phyloP scores from a whole-genome alignment of 2,797 vertebrate genomes.

The Anguilla obscura region DNA sequence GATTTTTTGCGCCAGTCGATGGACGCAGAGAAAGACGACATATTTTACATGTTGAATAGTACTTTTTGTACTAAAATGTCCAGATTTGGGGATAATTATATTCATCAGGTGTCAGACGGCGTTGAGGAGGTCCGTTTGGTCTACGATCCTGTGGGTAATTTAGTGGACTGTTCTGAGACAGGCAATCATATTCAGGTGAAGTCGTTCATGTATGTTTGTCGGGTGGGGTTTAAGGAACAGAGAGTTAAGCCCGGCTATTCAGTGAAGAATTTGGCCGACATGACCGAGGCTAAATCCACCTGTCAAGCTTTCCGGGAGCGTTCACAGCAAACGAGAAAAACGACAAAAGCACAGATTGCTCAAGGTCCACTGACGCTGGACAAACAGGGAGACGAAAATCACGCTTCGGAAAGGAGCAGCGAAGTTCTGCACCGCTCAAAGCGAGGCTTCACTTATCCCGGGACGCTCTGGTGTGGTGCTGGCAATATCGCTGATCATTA shows the following conservation, averaged over 20 bases:
- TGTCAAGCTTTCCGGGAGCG: constrained; percentile 57
- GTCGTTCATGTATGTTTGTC: constrained; percentile 68
- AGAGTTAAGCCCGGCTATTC: constrained; percentile 34
- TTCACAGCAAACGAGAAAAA: constrained; percentile 30
- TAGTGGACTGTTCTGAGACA: constrained; percentile 62
- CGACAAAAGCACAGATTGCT: not conserved
- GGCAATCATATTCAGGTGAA: constrained; percentile 59
- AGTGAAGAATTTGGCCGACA: constrained; percentile 53
- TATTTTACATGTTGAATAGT: constrained; percentile 61
- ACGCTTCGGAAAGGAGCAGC: not conserved
- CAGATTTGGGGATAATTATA: constrained; percentile 43
- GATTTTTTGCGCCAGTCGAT: constrained; percentile 53
- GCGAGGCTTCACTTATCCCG: constrained; percentile 81
- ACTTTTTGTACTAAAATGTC: constrained; percentile 67
- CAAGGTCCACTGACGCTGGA: not conserved
- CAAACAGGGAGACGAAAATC: not conserved
- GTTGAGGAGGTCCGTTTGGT: constrained; percentile 64
- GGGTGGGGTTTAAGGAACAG: constrained; percentile 55
- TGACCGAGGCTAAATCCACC: constrained; percentile 59
- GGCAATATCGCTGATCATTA: constrained; percentile 81
- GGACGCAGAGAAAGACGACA: constrained; percentile 63
- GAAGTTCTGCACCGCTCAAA: constrained; percentile 61
- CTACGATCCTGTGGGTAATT: constrained; percentile 51
- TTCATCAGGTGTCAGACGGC: constrained; percentile 74
- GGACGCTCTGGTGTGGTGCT: constrained; percentile 82